Evolutionary conservation across 2,113 vertebrate genomes (phyloP), one percentile per base, ranked within the genome.

Genomic region (Emydura subglobosa): DNA sequence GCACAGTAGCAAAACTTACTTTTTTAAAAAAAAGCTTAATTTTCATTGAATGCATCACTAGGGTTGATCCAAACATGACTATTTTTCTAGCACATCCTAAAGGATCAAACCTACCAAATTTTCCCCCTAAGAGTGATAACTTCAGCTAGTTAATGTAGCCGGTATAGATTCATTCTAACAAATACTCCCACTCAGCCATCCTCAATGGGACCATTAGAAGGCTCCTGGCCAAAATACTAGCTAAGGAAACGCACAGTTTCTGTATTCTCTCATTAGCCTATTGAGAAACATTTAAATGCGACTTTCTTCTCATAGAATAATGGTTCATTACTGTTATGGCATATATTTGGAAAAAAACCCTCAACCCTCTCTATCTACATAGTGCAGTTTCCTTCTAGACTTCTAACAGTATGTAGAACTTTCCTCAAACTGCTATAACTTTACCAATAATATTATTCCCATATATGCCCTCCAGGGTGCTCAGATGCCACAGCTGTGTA

Each of bases 1-100:
- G 89, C 65, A 91, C 72, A 53, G 42, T 91, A 50, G 79, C 91
- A 97, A 97, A 94, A 74, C 31, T 55, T 92, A 87, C 79, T 87
- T 91, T 91, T 51, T 34, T 59, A 86, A 55, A 93, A 53, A 53
- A 53, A 53, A 85, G 51, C 44, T 88, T 93, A 83, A 91, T 97
- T 98, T 96, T 94, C 49, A 76, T 90, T 93, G 42, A 90, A 83
- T 31, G 54, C 84, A 31, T 90, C 7, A 1, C 31, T 94, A 74
- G 79, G 61, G 25, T 82, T 94, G 13, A 44, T 91, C 27, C 53
- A 50, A 42, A 92, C 85, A 95, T 95, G 50, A 72, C 42, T 88
- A 1, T 86, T 94, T 95, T 95, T 81, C 55, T 72, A 96, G 68
- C 10, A 90, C 91, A 6, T 89, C 55, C 50, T 82, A 81, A 44